Evolutionary conservation across 2,113 vertebrate genomes (phyloP), one percentile per base, ranked within the genome.

Genomic region (Charadrius vociferus): DNA sequence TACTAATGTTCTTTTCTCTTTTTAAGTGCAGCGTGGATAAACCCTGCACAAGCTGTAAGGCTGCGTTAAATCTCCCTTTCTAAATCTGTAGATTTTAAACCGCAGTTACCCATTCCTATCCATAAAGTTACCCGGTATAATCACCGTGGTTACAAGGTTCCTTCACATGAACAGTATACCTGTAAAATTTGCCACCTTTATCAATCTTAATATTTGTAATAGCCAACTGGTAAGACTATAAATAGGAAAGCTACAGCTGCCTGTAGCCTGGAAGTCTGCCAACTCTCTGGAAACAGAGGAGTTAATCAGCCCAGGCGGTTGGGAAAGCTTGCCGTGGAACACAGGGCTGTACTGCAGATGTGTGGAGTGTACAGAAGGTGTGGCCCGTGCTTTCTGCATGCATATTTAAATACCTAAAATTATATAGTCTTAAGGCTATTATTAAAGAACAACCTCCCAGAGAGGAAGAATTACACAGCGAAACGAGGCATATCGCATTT

Each of bases 221-320:
- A 83, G 37, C 7, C 65, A 49, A 89, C 85, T 12, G 58, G 26
- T 18, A 43, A 85, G 56, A 29, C 6, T 65, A 55, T 53, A 78
- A 81, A 74, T 13, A 91, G 50, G 27, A 66, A 53, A 34, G 32
- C 22, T 27, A 21, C 55, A 65, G 56, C 43, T 72, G 27, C 45
- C 32, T 68, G 52, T 10, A 83, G 39, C 53, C 68, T 81, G 73
- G 67, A 95, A 91, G 52, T 87, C 89, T 88, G 37, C 34, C 39
- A 87, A 8, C 41, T 71, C 26, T 66, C 61, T 47, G 96, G 97
- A 79, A 92, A 39, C 17, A 74, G 52, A 97, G 95, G 97, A 97
- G 98, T 98, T 98, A 98, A 98, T 39, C 66, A 82, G 74, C 88
- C 59, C 71, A 81, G 94, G 83, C 94, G 86, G 94, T 14, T 74